These are phyloP conservation scores for Standfussiana lucernea DNA, from an alignment of 2,888 invertebrate genomes.

Conservation along the genomic window DNA sequence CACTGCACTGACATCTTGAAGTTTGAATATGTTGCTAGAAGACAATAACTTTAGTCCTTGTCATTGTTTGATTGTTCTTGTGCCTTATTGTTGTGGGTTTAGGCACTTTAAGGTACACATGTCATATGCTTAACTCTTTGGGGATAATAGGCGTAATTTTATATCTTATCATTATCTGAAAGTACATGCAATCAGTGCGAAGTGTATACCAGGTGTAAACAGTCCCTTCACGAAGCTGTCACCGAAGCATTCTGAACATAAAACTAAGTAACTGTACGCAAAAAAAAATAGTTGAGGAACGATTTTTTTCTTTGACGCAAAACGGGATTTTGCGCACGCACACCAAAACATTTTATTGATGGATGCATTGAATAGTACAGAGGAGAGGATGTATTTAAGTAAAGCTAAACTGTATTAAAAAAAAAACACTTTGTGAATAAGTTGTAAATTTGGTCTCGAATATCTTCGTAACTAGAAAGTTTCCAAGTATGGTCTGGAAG, in stretches of 20 bases:
- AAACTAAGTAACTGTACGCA: neutral
- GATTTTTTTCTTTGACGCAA: neutral
- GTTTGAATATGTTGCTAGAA: neutral
- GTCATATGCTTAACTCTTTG: neutral
- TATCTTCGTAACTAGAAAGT: neutral
- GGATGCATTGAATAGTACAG: neutral
- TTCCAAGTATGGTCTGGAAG: neutral
- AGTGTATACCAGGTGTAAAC: neutral
- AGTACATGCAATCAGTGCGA: neutral
- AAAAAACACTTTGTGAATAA: no score
- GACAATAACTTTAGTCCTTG: neutral
- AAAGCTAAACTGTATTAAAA: no score
- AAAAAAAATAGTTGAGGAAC: neutral
- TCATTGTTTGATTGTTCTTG: neutral
- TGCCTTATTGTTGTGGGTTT: neutral
- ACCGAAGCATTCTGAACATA: neutral
- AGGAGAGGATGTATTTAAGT: no score
- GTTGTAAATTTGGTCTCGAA: no score
- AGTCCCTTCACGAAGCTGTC: neutral
- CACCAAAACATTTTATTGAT: no score
- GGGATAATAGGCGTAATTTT: neutral
- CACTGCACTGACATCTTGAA: neutral
- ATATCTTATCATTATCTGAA: neutral
- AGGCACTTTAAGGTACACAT: neutral
- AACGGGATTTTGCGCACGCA: no score